Evolutionary conservation across 2,113 vertebrate genomes (phyloP), one percentile per base, ranked within the genome.

Genomic region (Oncorhynchus mykiss): DNA sequence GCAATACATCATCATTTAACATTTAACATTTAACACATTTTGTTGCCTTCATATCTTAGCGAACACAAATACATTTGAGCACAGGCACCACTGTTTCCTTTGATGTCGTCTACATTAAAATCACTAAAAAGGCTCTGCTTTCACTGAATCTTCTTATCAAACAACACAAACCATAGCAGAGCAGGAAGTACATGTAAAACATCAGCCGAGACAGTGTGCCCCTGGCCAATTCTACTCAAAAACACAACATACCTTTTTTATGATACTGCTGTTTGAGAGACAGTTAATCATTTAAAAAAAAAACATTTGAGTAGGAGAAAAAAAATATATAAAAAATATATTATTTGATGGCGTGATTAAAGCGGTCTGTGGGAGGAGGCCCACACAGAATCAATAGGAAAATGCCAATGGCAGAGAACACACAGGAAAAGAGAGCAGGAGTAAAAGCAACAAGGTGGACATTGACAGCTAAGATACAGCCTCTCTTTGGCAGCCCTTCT

Each of bases 131-230:
- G 11, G 82, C 80, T 85, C 72, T 20, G 74, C 83, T 81, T 83
- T 77, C 77, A 77, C 74, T 70, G 80, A 86, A 86, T 62, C 71
- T 45, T 86, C 75, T 89, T 80, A 89, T 90, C 83, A 89, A 85
- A 88, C 69, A 69, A 80, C 84, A 78, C 78, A 86, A 82, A 89
- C 80, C 81, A 3, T 75, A 77, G 85, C 75, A 3, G 76, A 77
- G 85, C 75, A 78, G 71, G 49, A 80, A 82, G 85, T 75, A n/a
- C 78, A 74, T 77, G 78, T 67, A 64, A 66, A 73, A 67, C 60
- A 31, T 27, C 18, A 70, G 54, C 70, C 45, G 67, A 34, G 62
- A 74, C 59, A 34, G 65, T 34, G 48, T 77, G 85, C 84, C 87
- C 22, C 24, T 22, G 78, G 89, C 79, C 80, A 68, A 76, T 71